phyloP scores from a whole-genome alignment of 2,888 invertebrate genomes.

The Phytoseiulus persimilis region DNA sequence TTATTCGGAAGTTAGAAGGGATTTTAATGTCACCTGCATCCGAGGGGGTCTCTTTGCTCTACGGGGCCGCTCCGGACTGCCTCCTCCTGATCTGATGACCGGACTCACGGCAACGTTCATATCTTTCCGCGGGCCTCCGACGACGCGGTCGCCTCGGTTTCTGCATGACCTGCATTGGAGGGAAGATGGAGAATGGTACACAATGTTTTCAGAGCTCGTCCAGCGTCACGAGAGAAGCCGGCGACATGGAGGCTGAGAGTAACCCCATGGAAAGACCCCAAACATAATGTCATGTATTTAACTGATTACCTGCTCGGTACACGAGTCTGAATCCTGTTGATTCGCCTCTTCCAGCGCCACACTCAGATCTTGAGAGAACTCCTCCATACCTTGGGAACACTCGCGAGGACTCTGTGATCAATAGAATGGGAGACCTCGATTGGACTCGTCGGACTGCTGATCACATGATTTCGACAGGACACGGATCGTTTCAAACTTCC shows the following conservation, averaged over 20 bases:
- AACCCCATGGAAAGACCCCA: not conserved
- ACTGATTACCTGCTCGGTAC: constrained; percentile 5
- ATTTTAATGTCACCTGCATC: not conserved
- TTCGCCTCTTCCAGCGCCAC: constrained; percentile 25
- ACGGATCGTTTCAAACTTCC: not conserved
- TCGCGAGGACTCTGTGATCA: not conserved
- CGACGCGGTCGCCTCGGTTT: constrained; percentile 26
- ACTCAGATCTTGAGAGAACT: constrained; percentile 28
- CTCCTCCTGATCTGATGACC: not conserved
- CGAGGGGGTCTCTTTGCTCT: not conserved
- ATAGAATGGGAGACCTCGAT: not conserved
- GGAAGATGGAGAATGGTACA: not conserved
- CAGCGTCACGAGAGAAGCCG: no score
- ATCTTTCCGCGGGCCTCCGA: constrained; percentile 9
- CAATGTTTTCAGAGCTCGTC: no score
- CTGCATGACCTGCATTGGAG: not conserved
- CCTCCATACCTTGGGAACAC: not conserved
- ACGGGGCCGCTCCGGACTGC: not conserved
- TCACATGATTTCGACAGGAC: not conserved
- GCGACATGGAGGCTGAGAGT: no score
- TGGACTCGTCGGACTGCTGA: not conserved
- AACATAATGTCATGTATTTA: not conserved
- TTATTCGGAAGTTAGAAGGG: no score
- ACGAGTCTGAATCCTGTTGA: constrained; percentile 29
- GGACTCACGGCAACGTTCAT: not conserved